phyloP scores from a whole-genome alignment of 2,888 invertebrate genomes.

The Xylocampa areola region DNA sequence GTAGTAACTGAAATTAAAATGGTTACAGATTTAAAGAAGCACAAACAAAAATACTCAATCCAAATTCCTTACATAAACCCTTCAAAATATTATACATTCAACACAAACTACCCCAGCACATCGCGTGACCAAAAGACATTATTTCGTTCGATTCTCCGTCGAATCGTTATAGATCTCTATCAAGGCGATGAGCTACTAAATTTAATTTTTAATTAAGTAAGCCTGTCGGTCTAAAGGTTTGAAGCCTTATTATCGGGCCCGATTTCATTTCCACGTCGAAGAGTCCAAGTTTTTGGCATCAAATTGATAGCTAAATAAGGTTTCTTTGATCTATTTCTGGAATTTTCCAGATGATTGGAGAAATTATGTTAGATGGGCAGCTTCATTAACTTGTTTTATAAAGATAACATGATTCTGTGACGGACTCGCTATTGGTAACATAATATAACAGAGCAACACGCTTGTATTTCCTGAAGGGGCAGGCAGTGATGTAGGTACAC shows the following conservation, averaged over 20 bases:
- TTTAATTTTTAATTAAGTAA: conserved; percentile 58
- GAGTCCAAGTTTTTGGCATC: conserved; percentile 30
- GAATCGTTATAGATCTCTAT: conserved; percentile 57
- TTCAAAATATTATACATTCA: conserved; percentile 10
- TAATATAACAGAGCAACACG: too few relatives aligned
- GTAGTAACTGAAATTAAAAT: too few relatives aligned
- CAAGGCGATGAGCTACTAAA: conserved; percentile 43
- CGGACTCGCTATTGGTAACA: not conserved
- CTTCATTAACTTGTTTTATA: not conserved
- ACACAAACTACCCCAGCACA: conserved; percentile 3
- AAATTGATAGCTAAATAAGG: conserved; percentile 42
- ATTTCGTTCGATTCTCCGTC: conserved; percentile 40
- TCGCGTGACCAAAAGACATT: conserved; percentile 53
- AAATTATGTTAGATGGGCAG: not conserved
- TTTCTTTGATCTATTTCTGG: conserved; percentile 33
- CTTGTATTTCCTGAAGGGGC: too few relatives aligned
- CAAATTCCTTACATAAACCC: not conserved
- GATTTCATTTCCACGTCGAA: conserved; percentile 42
- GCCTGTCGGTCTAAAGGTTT: conserved; percentile 32
- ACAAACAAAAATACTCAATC: not conserved
- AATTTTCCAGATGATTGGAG: not conserved
- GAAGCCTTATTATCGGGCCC: conserved; percentile 41
- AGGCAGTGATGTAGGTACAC: too few relatives aligned
- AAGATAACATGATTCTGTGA: not conserved
- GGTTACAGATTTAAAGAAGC: too few relatives aligned